Percentiles rank a stretch among this genome's conserved stretches.
These are phyloP conservation scores for Rhinichthys klamathensis DNA, from an alignment of 2,113 vertebrate species.

Conservation along the genomic window DNA sequence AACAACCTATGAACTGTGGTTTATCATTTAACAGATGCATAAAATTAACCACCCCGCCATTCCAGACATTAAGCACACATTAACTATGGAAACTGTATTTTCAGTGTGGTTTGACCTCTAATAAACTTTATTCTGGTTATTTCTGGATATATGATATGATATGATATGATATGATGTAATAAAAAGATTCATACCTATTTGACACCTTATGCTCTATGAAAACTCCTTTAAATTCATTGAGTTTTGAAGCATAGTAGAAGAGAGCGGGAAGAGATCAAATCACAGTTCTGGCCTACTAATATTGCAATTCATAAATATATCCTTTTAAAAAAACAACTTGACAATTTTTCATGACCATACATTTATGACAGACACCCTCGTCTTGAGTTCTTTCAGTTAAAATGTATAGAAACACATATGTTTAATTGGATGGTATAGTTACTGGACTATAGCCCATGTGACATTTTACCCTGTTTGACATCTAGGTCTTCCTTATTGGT, in stretches of 20 bases:
- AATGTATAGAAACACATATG: not conserved
- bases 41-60: not conserved
- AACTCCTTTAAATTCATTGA: not conserved
- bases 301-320: not conserved
- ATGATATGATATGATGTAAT: not conserved
- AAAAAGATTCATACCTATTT: not conserved
- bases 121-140: not conserved
- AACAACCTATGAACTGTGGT: constrained; percentile 24
- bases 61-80: constrained; percentile 1
- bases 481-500: not conserved
- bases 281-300: not conserved
- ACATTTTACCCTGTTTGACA: not conserved
- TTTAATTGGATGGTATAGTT: not conserved
- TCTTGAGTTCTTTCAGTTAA: not conserved
- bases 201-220: not conserved
- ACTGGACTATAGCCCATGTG: not conserved
- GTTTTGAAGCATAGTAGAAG: not conserved
- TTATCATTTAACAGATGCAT: constrained; percentile 16
- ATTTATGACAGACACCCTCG: too few species aligned
- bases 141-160: not conserved
- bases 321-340: not conserved
- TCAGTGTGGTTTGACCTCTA: constrained; percentile 5
- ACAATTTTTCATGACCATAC: too few species aligned
- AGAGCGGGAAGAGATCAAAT: too few species aligned
- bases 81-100: constrained; percentile 3